phyloP scores from a whole-genome alignment of 2,888 invertebrate species.

The Polietes domitor region DNA sequence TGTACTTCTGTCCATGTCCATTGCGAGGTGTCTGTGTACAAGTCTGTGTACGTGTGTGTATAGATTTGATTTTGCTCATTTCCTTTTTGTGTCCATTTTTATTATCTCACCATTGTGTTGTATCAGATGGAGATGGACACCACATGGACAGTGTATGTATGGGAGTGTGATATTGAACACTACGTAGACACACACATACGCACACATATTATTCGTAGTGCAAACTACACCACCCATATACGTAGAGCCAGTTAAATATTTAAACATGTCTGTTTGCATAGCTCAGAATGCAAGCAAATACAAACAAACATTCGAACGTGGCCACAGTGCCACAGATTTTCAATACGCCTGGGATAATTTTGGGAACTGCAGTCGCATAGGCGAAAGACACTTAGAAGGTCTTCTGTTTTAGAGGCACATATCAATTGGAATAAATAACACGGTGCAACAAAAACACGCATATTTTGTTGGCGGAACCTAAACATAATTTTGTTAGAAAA shows the following conservation, averaged over 20 bases:
- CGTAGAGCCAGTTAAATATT: not conserved
- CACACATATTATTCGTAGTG: not conserved
- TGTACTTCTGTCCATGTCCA: not conserved
- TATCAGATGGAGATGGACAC: not conserved
- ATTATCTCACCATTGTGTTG: constrained; percentile 25
- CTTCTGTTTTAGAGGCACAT: too few relatives aligned
- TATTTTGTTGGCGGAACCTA: too few relatives aligned
- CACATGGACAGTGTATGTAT: not conserved
- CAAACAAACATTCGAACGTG: not conserved
- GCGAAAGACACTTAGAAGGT: too few relatives aligned
- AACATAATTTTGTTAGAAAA: too few relatives aligned
- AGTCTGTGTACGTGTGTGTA: not conserved
- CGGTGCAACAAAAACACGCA: too few relatives aligned
- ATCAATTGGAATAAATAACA: too few relatives aligned
- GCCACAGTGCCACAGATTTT: too few relatives aligned
- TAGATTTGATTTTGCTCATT: constrained; percentile 23
- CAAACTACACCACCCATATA: not conserved
- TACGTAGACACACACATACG: not conserved
- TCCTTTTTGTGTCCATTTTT: constrained; percentile 18
- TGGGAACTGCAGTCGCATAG: too few relatives aligned
- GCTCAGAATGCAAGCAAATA: not conserved
- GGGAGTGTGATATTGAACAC: constrained; percentile 2
- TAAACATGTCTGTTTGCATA: constrained; percentile 20
- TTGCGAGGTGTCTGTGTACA: not conserved
- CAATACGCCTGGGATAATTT: too few relatives aligned